Base-by-base conservation (phyloP, 2,797 vertebrate species). In the Eulemur coronatus region DNA sequence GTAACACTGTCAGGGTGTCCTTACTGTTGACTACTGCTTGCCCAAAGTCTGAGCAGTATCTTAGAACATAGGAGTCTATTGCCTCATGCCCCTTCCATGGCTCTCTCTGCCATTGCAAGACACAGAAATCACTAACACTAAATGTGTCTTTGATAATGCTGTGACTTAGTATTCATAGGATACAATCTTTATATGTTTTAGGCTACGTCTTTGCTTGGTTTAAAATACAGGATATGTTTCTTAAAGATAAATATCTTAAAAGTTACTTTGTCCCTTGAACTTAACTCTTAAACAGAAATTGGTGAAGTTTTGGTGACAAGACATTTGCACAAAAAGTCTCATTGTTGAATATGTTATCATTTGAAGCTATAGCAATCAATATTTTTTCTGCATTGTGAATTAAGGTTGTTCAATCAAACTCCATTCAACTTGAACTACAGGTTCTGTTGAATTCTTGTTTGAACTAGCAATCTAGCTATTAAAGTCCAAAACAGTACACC, bases 241-340 rank as follows among this genome's bases (percentile, higher is more conserved):
- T 85, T 95, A 92, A 94, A 95, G 82, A 96, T 95, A 81, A 86
- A 24, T 75, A 48, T 67, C 26, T 96, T 94, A 73, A 90, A 96
- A 94, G 52, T 90, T 93, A 59, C 63, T 88, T 93, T 84, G 9
- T 65, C 65, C 33, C 69, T 96, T 97, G 84, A 96, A 95, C 22
- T 95, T 95, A 0, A 6, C 18, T 67, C 55, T 92, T 81, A 89
- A 41, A 69, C 4, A 67, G 38, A 97, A 95, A 43, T 76, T 84
- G 41, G 70, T 93, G 70, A 91, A 88, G 24, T 84, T 84, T 95
- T 86, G 35, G 35, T 94, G 50, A 90, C 59, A 88, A 91, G 11
- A 28, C 55, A 50, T 94, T 94, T 96, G 35, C 33, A 61, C 28
- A 85, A 87, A 69, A 91, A 91, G 28, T n/a, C 7, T 94, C 70